Conservation (phyloP, 2,888 invertebrate genomes). For the Rotaria sp. region DNA sequence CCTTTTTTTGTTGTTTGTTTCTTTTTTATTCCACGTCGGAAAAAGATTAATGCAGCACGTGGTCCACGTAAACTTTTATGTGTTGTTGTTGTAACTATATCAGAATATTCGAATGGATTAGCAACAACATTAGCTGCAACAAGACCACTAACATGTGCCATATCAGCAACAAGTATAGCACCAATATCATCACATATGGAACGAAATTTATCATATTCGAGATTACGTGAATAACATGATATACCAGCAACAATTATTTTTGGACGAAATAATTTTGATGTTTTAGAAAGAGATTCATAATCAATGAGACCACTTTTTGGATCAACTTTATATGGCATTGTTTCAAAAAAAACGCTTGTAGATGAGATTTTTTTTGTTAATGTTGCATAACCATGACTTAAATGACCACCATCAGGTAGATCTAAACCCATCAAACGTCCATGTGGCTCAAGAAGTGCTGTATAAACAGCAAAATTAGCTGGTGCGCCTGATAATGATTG, state of each 20-base stretch:
- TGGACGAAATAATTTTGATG: constrained; percentile 79
- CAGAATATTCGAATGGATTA: constrained; percentile 79
- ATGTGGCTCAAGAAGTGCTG: constrained; percentile 73
- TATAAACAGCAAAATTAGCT: constrained; percentile 93
- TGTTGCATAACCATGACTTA: constrained; percentile 73
- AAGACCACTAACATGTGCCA: constrained; percentile 55
- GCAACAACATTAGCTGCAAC: constrained; percentile 84
- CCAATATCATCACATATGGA: constrained; percentile 52
- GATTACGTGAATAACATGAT: constrained; percentile 57
- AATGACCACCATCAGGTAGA: constrained; percentile 89
- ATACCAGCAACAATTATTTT: constrained; percentile 78
- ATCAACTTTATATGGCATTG: constrained; percentile 86
- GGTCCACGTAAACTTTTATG: constrained; percentile 80
- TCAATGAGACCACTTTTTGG: constrained; percentile 78
- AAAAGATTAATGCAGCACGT: constrained; percentile 57
- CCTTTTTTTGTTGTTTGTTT: neutral
- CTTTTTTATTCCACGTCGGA: constrained; percentile 39
- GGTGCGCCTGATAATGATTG: constrained; percentile 93
- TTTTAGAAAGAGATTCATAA: constrained; percentile 75
- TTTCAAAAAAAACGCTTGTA: constrained; percentile 93
- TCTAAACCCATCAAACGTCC: constrained; percentile 89
- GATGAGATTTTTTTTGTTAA: constrained; percentile 86
- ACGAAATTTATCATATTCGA: constrained; percentile 59
- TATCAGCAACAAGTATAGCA: constrained; percentile 49
- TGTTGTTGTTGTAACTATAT: constrained; percentile 87